Conservation (phyloP, 2,888 invertebrate species). For the Tortricodes alternella region DNA sequence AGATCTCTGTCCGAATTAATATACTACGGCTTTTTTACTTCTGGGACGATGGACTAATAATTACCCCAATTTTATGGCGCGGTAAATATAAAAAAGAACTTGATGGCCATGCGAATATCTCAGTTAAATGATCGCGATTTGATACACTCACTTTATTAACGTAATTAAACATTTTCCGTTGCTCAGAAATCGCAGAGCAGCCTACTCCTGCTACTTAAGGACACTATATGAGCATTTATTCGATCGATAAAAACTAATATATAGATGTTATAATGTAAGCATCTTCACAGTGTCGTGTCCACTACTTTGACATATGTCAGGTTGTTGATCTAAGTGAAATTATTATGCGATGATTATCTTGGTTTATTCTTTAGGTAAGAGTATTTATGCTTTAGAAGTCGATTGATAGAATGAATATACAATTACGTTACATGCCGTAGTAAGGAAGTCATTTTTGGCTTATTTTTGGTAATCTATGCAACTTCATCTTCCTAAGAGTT, state of each 20-base stretch:
- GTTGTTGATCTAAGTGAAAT: slow-evolving; percentile 33
- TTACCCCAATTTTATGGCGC: neutral
- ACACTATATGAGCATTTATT: slow-evolving; percentile 47
- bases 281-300: slow-evolving; percentile 45
- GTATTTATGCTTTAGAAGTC: too few relatives aligned
- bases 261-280: slow-evolving; percentile 47
- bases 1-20: too few relatives aligned
- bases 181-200: slow-evolving; percentile 19
- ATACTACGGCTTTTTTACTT: too few relatives aligned
- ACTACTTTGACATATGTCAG: slow-evolving; percentile 43
- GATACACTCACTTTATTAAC: slow-evolving; percentile 24
- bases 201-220: slow-evolving; percentile 46
- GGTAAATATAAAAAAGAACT: slow-evolving; percentile 7
- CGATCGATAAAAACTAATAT: slow-evolving; percentile 55
- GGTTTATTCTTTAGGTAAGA: neutral
- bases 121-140: neutral
- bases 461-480: too few relatives aligned
- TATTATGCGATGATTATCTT: slow-evolving; percentile 12
- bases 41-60: too few relatives aligned
- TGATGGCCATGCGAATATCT: neutral
- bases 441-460: too few relatives aligned
- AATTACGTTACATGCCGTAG: too few relatives aligned
- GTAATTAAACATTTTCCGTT: slow-evolving; percentile 21
- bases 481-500: too few relatives aligned
- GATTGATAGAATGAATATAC: too few relatives aligned